Evolutionary conservation across 2,113 vertebrate genomes (phyloP), one percentile per base, ranked within the genome.

Genomic region (Mohoua ochrocephala): DNA sequence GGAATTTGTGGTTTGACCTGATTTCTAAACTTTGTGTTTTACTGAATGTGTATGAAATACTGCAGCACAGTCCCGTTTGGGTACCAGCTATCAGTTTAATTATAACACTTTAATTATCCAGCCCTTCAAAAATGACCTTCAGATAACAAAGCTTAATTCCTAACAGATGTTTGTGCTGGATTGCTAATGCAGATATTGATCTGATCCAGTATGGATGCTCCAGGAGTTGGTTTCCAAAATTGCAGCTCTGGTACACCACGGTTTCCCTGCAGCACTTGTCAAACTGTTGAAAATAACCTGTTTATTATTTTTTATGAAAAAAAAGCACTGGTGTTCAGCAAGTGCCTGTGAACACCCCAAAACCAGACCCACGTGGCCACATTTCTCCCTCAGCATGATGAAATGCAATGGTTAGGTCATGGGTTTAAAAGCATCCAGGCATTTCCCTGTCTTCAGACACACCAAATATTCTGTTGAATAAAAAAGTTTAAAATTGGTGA

Each of bases 121-220:
- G n/a, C 18, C 7, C 69, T 84, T 68, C 45, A 79, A 49, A 91
- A 87, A 78, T 42, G 20, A 89, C 77, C 78, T 82, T 76, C n/a
- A 78, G 44, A 69, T 79, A 82, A 64, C 44, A 89, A 60, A 90
- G 74, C 74, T 82, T 54, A 56, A 89, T 89, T 84, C 77, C 91
- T 70, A 81, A 31, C 70, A 94, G 49, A 85, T 83, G 60, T 65
- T n/a, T 69, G 65, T 47, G 39, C 87, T 89, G 87, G 65, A 45
- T 15, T 56, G 49, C 45, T 76, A 31, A 69, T 64, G 61, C 71
- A 84, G 74, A 67, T 81, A 86, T 31, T 92, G 79, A 57, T 44
- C 31, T 28, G 81, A 56, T 76, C 49, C 42, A 44, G 21, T 18
- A 13, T 0, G 17, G 57, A 57, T 53, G 57, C 91, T 84, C 60